These are phyloP conservation scores for Lissocephala sabroskyi DNA, from an alignment of 2,888 invertebrate genomes.

Conservation along the genomic window DNA sequence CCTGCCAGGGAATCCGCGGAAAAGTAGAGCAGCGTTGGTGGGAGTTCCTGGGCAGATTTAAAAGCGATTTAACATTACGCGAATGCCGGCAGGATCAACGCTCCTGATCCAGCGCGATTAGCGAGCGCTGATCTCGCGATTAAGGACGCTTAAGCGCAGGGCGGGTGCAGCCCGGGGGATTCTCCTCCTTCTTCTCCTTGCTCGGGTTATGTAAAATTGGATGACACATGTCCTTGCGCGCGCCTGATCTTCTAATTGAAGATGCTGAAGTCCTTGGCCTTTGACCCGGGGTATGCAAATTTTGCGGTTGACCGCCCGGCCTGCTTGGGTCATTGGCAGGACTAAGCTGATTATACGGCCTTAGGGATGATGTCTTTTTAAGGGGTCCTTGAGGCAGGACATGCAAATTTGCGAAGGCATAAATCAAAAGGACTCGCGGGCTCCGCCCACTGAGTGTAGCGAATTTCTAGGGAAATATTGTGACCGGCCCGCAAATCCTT, in stretches of 20 bases:
- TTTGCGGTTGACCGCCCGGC: too few species aligned
- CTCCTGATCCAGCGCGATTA: slow-evolving; percentile 43
- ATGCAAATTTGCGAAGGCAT: slow-evolving; percentile 2
- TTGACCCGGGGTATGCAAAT: too few species aligned
- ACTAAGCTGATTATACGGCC: too few species aligned
- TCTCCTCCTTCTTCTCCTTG: too few species aligned
- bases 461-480: not conserved
- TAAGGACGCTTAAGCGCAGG: slow-evolving; percentile 45
- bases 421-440: slow-evolving; percentile 1
- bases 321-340: too few species aligned
- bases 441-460: not conserved
- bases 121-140: slow-evolving; percentile 43
- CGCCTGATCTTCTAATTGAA: slow-evolving; percentile 54
- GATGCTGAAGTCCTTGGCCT: too few species aligned
- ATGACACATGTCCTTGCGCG: slow-evolving; percentile 26
- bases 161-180: too few species aligned
- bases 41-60: slow-evolving; percentile 45
- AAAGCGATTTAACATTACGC: slow-evolving; percentile 51
- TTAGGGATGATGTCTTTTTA: too few species aligned
- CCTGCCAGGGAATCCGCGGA: slow-evolving; percentile 36
- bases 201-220: slow-evolving; percentile 50
- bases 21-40: slow-evolving; percentile 33
- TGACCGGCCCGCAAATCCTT: slow-evolving; percentile 46
- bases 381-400: too few species aligned
- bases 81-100: slow-evolving; percentile 23